phyloP scores from a whole-genome alignment of 2,888 invertebrate genomes.

The Heteromurus nitidus region DNA sequence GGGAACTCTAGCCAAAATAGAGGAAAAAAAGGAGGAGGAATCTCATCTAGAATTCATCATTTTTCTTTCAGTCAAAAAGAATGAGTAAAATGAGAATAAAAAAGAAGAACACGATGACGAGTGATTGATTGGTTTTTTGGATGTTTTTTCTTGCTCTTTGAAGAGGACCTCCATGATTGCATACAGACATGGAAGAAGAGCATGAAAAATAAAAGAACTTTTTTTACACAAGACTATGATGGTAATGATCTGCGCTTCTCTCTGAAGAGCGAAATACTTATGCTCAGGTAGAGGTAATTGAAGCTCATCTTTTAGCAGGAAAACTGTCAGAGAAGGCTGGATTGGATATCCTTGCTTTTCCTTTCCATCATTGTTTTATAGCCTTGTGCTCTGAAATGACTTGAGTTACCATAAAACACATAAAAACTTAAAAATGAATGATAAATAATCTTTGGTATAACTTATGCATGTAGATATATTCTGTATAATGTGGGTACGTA shows the following conservation, averaged over 20 bases:
- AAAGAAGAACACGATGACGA: conserved; percentile 59
- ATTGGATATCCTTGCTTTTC: neutral
- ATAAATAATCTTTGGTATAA: conserved; percentile 23
- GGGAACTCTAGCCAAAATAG: conserved; percentile 12
- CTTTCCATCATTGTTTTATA: conserved; percentile 13
- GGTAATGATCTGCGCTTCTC: conserved; percentile 45
- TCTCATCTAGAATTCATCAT: conserved; percentile 71
- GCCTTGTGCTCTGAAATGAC: conserved; percentile 18
- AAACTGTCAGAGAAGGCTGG: neutral
- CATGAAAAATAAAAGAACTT: conserved; percentile 34
- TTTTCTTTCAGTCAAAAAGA: conserved; percentile 60
- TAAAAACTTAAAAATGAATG: conserved; percentile 39
- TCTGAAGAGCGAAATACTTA: conserved; percentile 30
- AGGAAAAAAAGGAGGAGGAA: conserved; percentile 66
- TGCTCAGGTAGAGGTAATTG: conserved; percentile 48
- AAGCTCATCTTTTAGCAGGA: conserved; percentile 47
- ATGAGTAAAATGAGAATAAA: conserved; percentile 59
- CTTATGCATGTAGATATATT: conserved; percentile 24
- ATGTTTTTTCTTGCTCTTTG: conserved; percentile 39
- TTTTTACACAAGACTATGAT: conserved; percentile 4
- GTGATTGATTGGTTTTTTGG: conserved; percentile 72
- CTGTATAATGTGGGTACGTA: neutral
- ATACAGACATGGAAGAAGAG: conserved; percentile 54
- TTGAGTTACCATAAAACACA: conserved; percentile 53
- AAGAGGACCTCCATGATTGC: conserved; percentile 65